Conservation (phyloP, 2,797 vertebrate species). For the Anguilla anguilla region DNA sequence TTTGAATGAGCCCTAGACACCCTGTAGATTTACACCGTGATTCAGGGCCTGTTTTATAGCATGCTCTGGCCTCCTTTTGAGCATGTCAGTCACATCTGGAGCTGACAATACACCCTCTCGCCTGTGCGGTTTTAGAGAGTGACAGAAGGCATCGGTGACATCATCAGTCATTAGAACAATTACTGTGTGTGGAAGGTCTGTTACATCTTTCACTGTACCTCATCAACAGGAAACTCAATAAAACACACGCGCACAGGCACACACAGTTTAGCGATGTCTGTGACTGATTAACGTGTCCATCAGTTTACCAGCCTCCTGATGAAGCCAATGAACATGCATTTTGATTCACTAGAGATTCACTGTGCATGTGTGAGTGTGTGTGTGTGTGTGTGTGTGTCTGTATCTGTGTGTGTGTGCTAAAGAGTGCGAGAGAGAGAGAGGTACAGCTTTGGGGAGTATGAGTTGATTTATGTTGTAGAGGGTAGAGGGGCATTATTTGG, state of each 20-base stretch:
- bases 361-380: background rate
- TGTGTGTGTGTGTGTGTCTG: background rate
- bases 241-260: background rate
- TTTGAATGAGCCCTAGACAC: background rate
- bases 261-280: background rate
- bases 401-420: background rate
- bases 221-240: background rate
- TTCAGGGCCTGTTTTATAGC: background rate
- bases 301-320: background rate
- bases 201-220: background rate
- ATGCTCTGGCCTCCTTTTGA: background rate
- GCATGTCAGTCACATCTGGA: slow-evolving; percentile 19
- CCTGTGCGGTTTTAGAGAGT: background rate
- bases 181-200: background rate
- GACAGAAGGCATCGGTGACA: background rate
- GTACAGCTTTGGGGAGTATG: background rate
- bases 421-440: background rate
- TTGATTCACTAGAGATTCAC: background rate
- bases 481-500: background rate
- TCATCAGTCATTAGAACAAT: background rate
- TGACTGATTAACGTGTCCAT: background rate
- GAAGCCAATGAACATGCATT: background rate
- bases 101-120: background rate
- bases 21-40: background rate
- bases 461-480: background rate